Conservation (phyloP, 2,113 vertebrate species). For the Nannobrachium achirus region DNA sequence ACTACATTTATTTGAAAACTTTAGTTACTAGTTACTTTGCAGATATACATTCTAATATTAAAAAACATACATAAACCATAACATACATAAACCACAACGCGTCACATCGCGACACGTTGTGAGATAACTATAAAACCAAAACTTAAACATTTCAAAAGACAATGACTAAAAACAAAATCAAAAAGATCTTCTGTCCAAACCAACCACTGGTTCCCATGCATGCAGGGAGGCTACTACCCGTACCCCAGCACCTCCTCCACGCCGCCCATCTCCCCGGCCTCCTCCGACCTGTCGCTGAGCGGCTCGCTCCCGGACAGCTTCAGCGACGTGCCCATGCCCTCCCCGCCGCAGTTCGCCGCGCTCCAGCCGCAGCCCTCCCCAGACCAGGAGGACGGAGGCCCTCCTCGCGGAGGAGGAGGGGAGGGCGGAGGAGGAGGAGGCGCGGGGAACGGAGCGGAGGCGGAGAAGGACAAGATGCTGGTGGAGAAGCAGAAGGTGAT, state of each 20-base stretch:
- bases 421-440: constrained; percentile 78
- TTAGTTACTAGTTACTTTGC: too few relatives aligned
- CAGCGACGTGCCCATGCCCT: constrained; percentile 89
- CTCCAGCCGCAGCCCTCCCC: constrained; percentile 62
- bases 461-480: constrained; percentile 97
- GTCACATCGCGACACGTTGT: too few relatives aligned
- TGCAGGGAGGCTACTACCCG: constrained; percentile 88
- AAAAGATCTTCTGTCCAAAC: too few relatives aligned
- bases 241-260: constrained; percentile 95
- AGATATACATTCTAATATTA: too few relatives aligned
- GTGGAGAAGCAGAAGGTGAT: constrained; percentile 99
- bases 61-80: too few relatives aligned
- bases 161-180: too few relatives aligned
- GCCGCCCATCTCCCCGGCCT: constrained; percentile 93
- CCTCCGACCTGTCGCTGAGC: constrained; percentile 90
- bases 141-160: too few relatives aligned
- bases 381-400: constrained; percentile 82
- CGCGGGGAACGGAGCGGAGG: constrained; percentile 85
- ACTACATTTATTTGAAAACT: too few relatives aligned
- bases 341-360: constrained; percentile 82
- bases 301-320: constrained; percentile 95
- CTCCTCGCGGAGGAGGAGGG: constrained; percentile 47
- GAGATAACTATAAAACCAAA: too few relatives aligned
- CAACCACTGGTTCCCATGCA: too few relatives aligned
- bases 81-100: too few relatives aligned